Base-by-base conservation (phyloP, 2,888 invertebrate species). In the Thecocarcelia acutangulata region DNA sequence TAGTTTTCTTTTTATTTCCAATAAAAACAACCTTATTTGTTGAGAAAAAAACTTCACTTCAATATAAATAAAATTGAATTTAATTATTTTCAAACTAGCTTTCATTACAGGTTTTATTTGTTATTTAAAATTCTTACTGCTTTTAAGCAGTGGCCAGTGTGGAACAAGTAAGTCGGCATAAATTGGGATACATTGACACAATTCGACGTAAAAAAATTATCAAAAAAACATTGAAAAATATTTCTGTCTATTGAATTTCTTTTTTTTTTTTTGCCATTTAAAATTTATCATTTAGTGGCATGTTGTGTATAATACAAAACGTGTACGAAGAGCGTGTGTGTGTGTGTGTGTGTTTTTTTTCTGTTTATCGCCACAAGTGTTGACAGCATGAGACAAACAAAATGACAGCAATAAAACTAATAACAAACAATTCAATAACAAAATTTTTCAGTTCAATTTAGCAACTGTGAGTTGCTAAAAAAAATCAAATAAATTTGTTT, bases 171-270 rank as follows among this genome's bases (percentile, higher is more conserved):
- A 59, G 72, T 76, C 73, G 72, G 73, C 78, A 72, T 54, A 66
- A 78, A 73, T 59, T 78, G 37, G 59, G 40, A 66, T 37, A 78
- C 72, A 73, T 59, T 78, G 78, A 78, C 78, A 52, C 63, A 72
- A 69, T 75, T 82, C 13, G 66, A 46, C 37, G 40, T 8, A 70
- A 50, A 33, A 56, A 19, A 33, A 33, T 6, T 6, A 33, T 73
- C 19, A 19, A n/a, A 63, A 61, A 63, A 19, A 33, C 21, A 15
- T 1, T 13, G 6, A 58, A 37, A 13, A 58, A 46, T 13, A 28
- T 56, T 69, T 69, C 42, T 21, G 33, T 58, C 48, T 56, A 58
- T 40, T 19, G 21, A 17, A 33, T 42, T 15, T 48, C 40, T 42
- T 19, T 68, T 58, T 44, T 59, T 17, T 54, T 54, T 61, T 42